These are phyloP conservation scores for Odocoileus hemionus DNA, from an alignment of 2,113 vertebrate species.

Conservation along the genomic window DNA sequence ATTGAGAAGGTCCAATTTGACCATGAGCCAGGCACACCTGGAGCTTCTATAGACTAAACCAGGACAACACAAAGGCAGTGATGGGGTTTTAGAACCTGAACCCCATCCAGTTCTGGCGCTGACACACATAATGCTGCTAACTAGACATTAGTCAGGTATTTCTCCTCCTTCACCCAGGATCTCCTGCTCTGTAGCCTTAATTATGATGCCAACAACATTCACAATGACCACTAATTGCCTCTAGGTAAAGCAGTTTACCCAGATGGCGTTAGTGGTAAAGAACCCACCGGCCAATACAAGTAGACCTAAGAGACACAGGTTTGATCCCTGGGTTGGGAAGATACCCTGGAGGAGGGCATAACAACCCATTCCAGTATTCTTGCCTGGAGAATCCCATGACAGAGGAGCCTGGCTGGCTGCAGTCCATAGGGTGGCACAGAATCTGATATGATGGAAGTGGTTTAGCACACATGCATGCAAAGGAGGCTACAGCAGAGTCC, in stretches of 20 bases:
- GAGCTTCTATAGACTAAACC: background rate
- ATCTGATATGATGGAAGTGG: background rate
- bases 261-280: background rate
- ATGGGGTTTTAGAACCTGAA: background rate
- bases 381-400: background rate
- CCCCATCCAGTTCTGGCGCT: background rate
- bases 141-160: background rate
- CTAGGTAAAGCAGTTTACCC: background rate
- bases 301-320: background rate
- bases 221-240: background rate
- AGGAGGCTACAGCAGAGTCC: background rate
- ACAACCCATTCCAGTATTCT: background rate
- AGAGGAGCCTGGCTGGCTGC: background rate
- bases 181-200: background rate
- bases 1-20: background rate
- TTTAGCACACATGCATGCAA: background rate
- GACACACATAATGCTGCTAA: background rate
- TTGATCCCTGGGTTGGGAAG: background rate
- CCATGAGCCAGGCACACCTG: background rate
- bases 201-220: background rate
- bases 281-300: background rate
- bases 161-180: background rate
- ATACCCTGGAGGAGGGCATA: background rate
- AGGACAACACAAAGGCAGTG: background rate
- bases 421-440: background rate